Evolutionary conservation across 2,797 vertebrate species (phyloP), one percentile per base, ranked within the genome.

Genomic region (Notolepis coatsorum): DNA sequence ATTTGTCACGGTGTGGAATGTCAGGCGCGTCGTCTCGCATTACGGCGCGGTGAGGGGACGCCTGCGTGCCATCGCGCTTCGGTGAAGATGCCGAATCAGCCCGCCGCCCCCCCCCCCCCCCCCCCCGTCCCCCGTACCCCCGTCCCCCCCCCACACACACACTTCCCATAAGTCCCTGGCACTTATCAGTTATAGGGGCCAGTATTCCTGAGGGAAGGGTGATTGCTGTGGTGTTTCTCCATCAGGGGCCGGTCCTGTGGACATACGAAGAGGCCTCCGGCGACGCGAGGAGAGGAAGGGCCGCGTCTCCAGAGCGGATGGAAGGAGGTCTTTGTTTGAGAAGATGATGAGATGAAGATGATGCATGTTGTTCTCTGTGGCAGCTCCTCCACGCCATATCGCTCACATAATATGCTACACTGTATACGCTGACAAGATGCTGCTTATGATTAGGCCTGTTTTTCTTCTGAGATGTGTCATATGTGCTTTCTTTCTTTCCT

Each of bases 1-100:
- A 84, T 89, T 90, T 81, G 45, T 85, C 79, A 85, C 84, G 87
- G 93, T 94, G 93, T 94, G 92, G 95, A 96, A 95, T 96, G 95
- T 96, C 94, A 94, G 89, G 84, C 88, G 77, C 84, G 95, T 96
- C 95, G 87, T 79, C 79, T 95, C 81, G 38, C 77, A 95, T 96
- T 94, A 96, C 51, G 33, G 79, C 87, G 85, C 82, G 77, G 87
- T 89, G 92, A 94, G 93, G 89, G 91, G 83, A 56, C 90, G 81
- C 81, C 89, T 67, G 75, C 81, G 82, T 80, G 85, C 90, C 67
- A 65, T 82, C 78, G 90, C 85, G 87, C 92, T 94, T 87, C 85
- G 68, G 73, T 92, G 93, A 91, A 93, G 93, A 89, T 87, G 86
- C 88, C 94, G 92, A 91, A 88, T 90, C 91, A 94, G 87, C 69